phyloP scores from a whole-genome alignment of 2,113 vertebrate genomes.

The Brachypteracias leptosomus region DNA sequence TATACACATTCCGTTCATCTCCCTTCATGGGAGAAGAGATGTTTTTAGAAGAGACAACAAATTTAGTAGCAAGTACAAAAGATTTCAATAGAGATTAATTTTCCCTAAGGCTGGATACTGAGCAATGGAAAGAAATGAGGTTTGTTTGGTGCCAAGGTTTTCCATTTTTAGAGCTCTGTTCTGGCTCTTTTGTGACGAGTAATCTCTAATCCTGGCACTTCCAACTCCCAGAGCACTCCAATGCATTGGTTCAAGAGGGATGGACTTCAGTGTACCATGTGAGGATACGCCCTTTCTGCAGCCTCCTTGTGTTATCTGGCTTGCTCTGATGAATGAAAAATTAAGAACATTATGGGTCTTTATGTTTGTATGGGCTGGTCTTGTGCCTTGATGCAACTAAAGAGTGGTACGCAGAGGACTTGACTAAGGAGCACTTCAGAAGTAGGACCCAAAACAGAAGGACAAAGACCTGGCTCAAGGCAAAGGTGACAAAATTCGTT shows the following conservation, averaged over 20 bases:
- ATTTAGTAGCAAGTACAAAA: background rate
- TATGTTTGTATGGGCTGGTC: background rate
- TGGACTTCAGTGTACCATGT: background rate
- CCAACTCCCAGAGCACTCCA: background rate
- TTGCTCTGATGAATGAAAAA: background rate
- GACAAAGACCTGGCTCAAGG: background rate
- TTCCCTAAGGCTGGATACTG: background rate
- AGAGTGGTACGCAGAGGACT: background rate
- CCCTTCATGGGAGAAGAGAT: background rate
- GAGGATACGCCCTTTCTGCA: background rate
- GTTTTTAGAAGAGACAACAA: conserved; percentile 18
- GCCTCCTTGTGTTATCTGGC: background rate
- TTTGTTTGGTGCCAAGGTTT: background rate
- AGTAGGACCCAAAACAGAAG: background rate
- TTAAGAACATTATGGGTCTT: background rate
- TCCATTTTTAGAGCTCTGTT: background rate
- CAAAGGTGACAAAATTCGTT: background rate
- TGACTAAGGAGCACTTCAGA: background rate
- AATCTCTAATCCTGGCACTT: background rate
- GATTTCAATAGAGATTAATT: conserved; percentile 17
- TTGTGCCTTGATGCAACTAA: background rate
- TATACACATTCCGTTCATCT: background rate
- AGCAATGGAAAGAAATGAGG: background rate
- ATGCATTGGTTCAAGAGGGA: background rate
- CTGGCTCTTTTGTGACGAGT: background rate